phyloP scores from a whole-genome alignment of 2,888 invertebrate genomes.

The Atrina japonica region DNA sequence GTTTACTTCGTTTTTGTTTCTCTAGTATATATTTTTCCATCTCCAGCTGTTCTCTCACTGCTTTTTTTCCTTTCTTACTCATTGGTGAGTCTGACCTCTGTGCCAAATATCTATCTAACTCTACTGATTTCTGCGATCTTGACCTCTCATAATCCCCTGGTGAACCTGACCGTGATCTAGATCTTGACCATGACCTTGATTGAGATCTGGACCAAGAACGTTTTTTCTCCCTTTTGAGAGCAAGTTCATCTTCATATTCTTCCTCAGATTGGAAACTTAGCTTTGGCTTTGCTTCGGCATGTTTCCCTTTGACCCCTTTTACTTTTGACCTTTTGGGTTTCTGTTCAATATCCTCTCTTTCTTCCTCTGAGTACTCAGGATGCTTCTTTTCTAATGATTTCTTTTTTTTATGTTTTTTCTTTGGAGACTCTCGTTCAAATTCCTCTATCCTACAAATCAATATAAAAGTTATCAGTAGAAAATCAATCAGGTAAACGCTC shows the following conservation, averaged over 20 bases:
- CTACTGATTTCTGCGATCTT: slow-evolving; percentile 37
- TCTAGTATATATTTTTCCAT: slow-evolving; percentile 29
- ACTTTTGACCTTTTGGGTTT: slow-evolving; percentile 26
- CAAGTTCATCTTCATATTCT: slow-evolving; percentile 39
- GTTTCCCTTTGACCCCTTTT: slow-evolving; percentile 22
- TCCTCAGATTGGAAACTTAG: slow-evolving; percentile 47
- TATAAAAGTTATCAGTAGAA: too few species aligned
- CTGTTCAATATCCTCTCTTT: slow-evolving; percentile 33
- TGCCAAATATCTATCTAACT: slow-evolving; percentile 34
- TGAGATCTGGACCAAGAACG: slow-evolving; percentile 51
- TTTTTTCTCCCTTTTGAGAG: slow-evolving; percentile 29
- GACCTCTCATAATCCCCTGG: slow-evolving; percentile 48
- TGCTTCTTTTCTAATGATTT: slow-evolving; percentile 56
- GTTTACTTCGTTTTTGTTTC: slow-evolving; percentile 22
- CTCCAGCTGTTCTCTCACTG: slow-evolving; percentile 31
- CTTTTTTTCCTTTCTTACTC: slow-evolving; percentile 53
- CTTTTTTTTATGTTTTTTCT: slow-evolving; percentile 67
- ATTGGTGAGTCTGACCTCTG: slow-evolving; percentile 49
- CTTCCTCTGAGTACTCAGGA: slow-evolving; percentile 49
- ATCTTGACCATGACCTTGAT: slow-evolving; percentile 53
- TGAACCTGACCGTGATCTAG: slow-evolving; percentile 46
- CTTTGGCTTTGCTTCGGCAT: slow-evolving; percentile 35
- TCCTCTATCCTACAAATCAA: background rate
- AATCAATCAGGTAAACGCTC: too few species aligned
- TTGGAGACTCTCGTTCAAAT: slow-evolving; percentile 47